Evolutionary conservation across 2,888 invertebrate genomes (phyloP).

Genomic region (Tromatobia lineatoria): DNA sequence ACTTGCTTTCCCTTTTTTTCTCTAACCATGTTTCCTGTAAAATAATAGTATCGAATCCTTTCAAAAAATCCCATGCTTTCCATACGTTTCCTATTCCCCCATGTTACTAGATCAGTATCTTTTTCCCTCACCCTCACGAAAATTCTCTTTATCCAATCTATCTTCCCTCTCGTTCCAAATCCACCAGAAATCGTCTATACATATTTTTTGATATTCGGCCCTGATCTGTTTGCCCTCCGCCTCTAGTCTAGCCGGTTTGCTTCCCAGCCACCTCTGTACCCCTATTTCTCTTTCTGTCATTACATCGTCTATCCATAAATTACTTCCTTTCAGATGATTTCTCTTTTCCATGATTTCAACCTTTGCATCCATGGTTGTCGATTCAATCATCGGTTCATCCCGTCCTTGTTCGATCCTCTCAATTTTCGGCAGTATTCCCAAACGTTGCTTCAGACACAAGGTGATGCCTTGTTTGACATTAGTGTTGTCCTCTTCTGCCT

Average conservation of each 20-base stretch:
- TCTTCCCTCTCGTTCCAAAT: conserved; percentile 34
- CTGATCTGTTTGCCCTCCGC: neutral
- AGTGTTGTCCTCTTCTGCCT: neutral
- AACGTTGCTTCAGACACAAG: neutral
- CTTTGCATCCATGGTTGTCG: conserved; percentile 8
- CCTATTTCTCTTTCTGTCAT: neutral
- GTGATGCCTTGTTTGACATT: conserved; percentile 5
- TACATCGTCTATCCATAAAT: conserved; percentile 1
- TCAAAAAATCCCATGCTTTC: conserved; percentile 3
- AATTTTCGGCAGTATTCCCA: neutral
- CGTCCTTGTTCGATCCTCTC: neutral
- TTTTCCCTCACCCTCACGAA: neutral
- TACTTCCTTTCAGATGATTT: neutral
- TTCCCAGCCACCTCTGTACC: conserved; percentile 9
- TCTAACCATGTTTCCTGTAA: conserved; percentile 11
- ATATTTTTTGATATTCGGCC: conserved; percentile 18
- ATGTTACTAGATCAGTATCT: neutral
- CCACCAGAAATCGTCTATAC: conserved; percentile 29
- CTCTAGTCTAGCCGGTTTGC: neutral
- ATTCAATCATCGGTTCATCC: neutral
- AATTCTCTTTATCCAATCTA: neutral
- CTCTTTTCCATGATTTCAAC: conserved; percentile 4
- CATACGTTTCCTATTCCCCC: conserved; percentile 5
- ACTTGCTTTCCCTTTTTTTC: conserved; percentile 5
- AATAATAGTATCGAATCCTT: neutral